Percentiles rank a stretch among this genome's conserved stretches.
These are phyloP conservation scores for Benthosema pterotum DNA, from an alignment of 2,797 vertebrate genomes.

Conservation along the genomic window DNA sequence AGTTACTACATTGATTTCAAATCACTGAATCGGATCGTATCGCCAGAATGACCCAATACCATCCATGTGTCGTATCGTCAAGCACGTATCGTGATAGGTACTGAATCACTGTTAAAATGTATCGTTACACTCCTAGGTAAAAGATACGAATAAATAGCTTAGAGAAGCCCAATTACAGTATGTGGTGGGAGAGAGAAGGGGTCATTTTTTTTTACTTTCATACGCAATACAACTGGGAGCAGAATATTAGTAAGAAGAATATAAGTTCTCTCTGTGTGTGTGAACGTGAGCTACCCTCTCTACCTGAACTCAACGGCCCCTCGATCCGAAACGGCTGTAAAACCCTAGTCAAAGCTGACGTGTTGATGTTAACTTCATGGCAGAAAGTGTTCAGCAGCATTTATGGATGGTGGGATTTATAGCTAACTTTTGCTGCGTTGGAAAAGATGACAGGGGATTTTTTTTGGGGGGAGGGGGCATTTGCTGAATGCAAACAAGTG, in stretches of 20 bases:
- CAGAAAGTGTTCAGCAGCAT: background rate
- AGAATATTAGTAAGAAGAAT: slow-evolving; percentile 23
- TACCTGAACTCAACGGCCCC: slow-evolving; percentile 5
- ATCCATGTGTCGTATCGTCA: too few relatives aligned
- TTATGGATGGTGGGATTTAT: background rate
- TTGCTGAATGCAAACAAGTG: slow-evolving; percentile 67
- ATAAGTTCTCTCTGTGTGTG: too few relatives aligned
- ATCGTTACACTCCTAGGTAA: too few relatives aligned
- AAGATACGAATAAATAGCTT: slow-evolving; percentile 62
- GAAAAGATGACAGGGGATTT: slow-evolving; percentile 58
- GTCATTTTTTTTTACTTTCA: slow-evolving; percentile 37
- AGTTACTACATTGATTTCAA: too few relatives aligned
- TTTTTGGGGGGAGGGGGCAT: slow-evolving; percentile 45
- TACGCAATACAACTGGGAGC: slow-evolving; percentile 37
- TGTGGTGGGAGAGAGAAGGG: slow-evolving; percentile 39
- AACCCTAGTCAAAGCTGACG: slow-evolving; percentile 18
- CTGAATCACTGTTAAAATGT: too few relatives aligned
- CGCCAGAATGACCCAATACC: too few relatives aligned
- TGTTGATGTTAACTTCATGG: too few relatives aligned
- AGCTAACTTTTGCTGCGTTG: slow-evolving; percentile 20
- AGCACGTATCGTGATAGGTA: too few relatives aligned
- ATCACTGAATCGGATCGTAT: too few relatives aligned
- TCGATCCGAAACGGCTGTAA: slow-evolving; percentile 14
- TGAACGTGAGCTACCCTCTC: too few relatives aligned
- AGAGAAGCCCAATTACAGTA: slow-evolving; percentile 28